phyloP scores from a whole-genome alignment of 2,797 vertebrate genomes.

The Hybognathus amarus region DNA sequence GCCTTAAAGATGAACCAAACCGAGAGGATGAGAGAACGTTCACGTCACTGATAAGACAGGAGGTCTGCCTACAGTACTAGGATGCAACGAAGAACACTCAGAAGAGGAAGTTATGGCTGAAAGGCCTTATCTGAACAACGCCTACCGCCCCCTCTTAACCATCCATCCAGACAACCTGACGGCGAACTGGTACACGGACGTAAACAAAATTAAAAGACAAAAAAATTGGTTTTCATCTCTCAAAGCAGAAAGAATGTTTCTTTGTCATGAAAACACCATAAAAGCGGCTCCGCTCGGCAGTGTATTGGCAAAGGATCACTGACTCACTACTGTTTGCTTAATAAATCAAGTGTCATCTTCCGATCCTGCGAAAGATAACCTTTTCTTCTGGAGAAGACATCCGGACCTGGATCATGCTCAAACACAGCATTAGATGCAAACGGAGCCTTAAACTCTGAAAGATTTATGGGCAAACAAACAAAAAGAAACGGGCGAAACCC shows the following conservation, averaged over 20 bases:
- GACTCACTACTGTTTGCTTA: conserved; percentile 52
- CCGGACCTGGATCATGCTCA: conserved; percentile 56
- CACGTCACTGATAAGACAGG: conserved; percentile 71
- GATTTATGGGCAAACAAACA: conserved; percentile 59
- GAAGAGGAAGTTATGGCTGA: conserved; percentile 63
- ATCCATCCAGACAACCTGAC: conserved; percentile 58
- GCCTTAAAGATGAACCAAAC: conserved; percentile 70
- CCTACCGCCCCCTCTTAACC: conserved; percentile 62
- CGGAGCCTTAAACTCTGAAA: conserved; percentile 47
- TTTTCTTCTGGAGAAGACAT: conserved; percentile 52
- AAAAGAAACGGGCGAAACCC: conserved; percentile 61
- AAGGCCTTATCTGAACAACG: conserved; percentile 64
- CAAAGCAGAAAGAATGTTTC: conserved; percentile 39
- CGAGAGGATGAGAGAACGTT: conserved; percentile 59
- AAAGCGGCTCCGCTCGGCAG: conserved; percentile 37
- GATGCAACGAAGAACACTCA: conserved; percentile 51
- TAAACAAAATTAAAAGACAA: conserved; percentile 61
- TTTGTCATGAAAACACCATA: conserved; percentile 44
- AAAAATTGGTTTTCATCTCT: conserved; percentile 47
- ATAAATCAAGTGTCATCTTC: conserved; percentile 59
- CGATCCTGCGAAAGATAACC: conserved; percentile 62
- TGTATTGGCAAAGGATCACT: conserved; percentile 50
- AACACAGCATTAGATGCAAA: conserved; percentile 51
- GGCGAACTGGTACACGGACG: conserved; percentile 66
- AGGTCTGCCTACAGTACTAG: conserved; percentile 58